Percentiles rank a stretch among this genome's conserved stretches.
Evolutionary conservation across 2,113 vertebrate genomes (phyloP).

Genomic region (Oceanites oceanicus): DNA sequence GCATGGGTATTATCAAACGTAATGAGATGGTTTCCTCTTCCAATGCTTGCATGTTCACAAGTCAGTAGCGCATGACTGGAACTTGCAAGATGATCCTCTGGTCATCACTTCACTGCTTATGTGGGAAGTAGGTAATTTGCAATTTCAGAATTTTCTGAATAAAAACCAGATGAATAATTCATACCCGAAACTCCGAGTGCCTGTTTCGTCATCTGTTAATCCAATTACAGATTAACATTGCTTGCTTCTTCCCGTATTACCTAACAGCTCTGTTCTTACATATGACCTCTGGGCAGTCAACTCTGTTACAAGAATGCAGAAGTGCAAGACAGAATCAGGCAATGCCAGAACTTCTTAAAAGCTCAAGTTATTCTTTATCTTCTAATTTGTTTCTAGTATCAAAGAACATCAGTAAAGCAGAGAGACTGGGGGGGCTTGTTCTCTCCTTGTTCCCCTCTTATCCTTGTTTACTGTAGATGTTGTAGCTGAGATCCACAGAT

Average conservation of each 20-base stretch:
- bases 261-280: background rate
- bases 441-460: background rate
- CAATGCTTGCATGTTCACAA: background rate
- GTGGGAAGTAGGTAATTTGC: background rate
- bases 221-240: constrained; percentile 21
- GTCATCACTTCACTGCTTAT: background rate
- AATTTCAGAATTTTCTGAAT: constrained; percentile 40
- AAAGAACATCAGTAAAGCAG: background rate
- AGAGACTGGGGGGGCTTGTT: background rate
- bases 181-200: background rate
- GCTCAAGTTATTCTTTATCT: background rate
- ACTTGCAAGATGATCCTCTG: background rate
- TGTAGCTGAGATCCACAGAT: background rate
- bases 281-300: background rate
- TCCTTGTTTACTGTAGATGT: background rate
- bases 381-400: background rate
- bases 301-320: background rate
- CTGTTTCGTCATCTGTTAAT: background rate
- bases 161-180: background rate
- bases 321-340: background rate
- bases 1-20: background rate
- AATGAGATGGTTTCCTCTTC: background rate
- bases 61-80: background rate
- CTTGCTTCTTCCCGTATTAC: background rate
- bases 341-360: background rate